Conservation (phyloP, 1,140 invertebrate species). For the Aphelenchoides avenae region DNA sequence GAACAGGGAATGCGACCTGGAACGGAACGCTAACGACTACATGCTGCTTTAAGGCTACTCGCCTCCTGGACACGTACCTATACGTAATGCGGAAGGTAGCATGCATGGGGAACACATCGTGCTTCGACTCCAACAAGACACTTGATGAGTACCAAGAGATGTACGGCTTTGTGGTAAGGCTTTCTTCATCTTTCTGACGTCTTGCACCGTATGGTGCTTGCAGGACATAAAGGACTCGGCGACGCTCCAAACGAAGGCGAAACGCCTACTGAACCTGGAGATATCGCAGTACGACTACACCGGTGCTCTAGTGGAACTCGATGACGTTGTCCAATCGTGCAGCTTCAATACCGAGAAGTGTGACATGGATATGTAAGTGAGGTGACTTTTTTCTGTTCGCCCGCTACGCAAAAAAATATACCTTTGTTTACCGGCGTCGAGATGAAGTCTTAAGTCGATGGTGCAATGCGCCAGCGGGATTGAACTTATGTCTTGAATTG, state of each 20-base stretch:
- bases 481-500: too few relatives aligned
- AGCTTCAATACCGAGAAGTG: too few relatives aligned
- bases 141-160: constrained; percentile 19
- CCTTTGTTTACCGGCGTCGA: too few relatives aligned
- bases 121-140: constrained; percentile 20
- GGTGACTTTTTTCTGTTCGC: too few relatives aligned
- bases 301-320: constrained; percentile 5
- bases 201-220: too few relatives aligned
- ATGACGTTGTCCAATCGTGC: constrained; percentile 33
- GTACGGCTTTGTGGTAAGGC: constrained; percentile 21
- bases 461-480: too few relatives aligned
- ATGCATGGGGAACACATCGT: constrained; percentile 16
- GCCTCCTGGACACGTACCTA: constrained; percentile 30
- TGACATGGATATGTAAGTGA: too few relatives aligned
- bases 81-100: constrained; percentile 27
- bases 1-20: too few relatives aligned
- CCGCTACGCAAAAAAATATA: too few relatives aligned
- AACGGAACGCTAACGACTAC: too few relatives aligned
- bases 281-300: constrained; percentile 17
- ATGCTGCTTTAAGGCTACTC: constrained; percentile 22
- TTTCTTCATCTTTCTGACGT: too few relatives aligned
- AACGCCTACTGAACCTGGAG: constrained; percentile 23
- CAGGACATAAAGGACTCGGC: constrained; percentile 27
- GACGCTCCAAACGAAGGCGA: constrained; percentile 31
- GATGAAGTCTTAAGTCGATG: too few relatives aligned